These are phyloP conservation scores for Clistopyga incitator DNA, from an alignment of 2,888 invertebrate genomes.

Conservation along the genomic window DNA sequence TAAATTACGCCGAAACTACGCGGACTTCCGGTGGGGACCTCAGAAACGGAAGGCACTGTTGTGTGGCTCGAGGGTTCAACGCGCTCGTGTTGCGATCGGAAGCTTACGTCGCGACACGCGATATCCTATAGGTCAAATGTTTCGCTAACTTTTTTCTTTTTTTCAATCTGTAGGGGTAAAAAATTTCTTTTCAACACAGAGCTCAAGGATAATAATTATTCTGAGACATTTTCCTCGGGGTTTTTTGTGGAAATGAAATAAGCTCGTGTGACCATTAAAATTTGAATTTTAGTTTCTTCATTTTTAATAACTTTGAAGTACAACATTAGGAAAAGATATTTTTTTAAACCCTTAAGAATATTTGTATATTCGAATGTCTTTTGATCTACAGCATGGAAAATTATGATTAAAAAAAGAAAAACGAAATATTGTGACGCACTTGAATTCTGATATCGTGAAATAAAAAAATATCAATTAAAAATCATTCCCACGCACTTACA, in stretches of 20 bases:
- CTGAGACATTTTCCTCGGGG: too few species aligned
- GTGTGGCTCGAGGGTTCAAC: slow-evolving; percentile 53
- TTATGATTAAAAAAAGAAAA: background rate
- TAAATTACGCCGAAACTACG: slow-evolving; percentile 65
- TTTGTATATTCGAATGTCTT: background rate
- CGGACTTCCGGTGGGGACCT: slow-evolving; percentile 62
- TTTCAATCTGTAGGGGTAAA: background rate
- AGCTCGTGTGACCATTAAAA: too few species aligned
- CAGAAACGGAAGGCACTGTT: slow-evolving; percentile 24
- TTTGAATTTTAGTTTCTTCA: background rate
- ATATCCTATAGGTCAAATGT: slow-evolving; percentile 17
- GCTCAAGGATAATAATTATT: too few species aligned
- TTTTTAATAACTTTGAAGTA: too few species aligned
- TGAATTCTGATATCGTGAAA: background rate
- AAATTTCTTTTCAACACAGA: background rate
- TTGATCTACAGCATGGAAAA: background rate
- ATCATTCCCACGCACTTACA: slow-evolving; percentile 28
- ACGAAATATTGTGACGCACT: background rate
- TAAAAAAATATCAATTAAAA: slow-evolving; percentile 24
- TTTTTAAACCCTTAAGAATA: background rate
- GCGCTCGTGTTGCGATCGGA: slow-evolving; percentile 54
- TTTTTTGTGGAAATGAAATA: background rate
- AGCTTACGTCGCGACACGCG: slow-evolving; percentile 58
- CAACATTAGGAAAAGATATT: background rate
- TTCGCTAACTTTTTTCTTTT: slow-evolving; percentile 37